These are phyloP conservation scores for Seriola dumerili DNA, from an alignment of 2,113 vertebrate genomes.

Conservation along the genomic window DNA sequence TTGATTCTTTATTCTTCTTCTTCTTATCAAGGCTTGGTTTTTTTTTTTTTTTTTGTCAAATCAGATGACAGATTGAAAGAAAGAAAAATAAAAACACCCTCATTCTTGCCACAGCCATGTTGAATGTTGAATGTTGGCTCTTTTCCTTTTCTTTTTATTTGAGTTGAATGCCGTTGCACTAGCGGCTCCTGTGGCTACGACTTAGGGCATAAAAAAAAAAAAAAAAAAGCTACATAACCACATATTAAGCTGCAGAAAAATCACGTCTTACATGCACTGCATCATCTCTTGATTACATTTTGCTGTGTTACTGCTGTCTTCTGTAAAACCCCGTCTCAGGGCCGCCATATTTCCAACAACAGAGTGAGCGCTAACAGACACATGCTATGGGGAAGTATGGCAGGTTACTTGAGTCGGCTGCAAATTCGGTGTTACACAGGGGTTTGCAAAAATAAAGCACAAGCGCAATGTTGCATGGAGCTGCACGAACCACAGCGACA, in stretches of 20 bases:
- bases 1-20: too few species aligned
- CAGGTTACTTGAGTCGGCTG: too few species aligned
- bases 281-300: background rate
- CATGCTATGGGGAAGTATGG: too few species aligned
- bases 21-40: too few species aligned
- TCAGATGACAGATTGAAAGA: too few species aligned
- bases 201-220: background rate
- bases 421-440: background rate
- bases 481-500: background rate
- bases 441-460: background rate
- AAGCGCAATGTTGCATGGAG: background rate
- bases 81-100: background rate
- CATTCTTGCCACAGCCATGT: background rate
- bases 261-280: background rate
- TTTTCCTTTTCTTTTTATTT: background rate
- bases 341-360: background rate
- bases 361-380: background rate
- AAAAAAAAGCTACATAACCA: background rate
- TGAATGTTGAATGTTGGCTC: background rate
- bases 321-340: background rate
- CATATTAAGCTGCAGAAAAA: background rate
- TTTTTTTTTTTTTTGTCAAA: too few species aligned
- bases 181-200: background rate
- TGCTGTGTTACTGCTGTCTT: too few species aligned
- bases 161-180: background rate